Evolutionary conservation across 2,797 vertebrate species (phyloP), one percentile per base, ranked within the genome.

Genomic region (Ataeniobius toweri): DNA sequence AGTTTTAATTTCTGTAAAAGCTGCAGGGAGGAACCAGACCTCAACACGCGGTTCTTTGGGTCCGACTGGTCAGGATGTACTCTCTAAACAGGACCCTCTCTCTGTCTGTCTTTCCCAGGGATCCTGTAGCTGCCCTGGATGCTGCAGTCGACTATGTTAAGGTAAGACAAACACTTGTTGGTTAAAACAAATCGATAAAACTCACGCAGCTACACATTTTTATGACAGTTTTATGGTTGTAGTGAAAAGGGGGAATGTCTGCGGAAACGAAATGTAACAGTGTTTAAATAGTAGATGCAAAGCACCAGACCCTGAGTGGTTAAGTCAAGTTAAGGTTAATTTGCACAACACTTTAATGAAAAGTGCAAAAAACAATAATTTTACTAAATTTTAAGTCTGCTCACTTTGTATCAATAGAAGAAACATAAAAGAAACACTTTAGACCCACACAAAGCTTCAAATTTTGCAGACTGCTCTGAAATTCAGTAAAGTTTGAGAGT

Each of bases 31-130:
- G 74, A 71, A 26, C 22, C 24, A 24, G 24, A 72, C 16, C 48
- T 26, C 74, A 44, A 18, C 55, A 12, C 1, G 59, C n/a, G 28
- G 48, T 76, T 39, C 56, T 59, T 61, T 46, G 53, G 76, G 74
- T 82, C 63, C 56, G 28, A 26, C 61, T 22, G 48, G 31, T 69
- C 39, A 53, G 76, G 87, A 94, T 94, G 94, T 93, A 89, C 80
- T 94, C 94, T 82, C 81, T 94, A 80, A 94, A 94, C 87, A 85
- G 93, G 88, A 90, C 92, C 51, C 16, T 94, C 82, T 93, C 94
- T 92, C 78, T 94, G 73, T 94, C 91, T 93, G 70, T 93, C 83
- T 94, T 94, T 85, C 93, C 92, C 92, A 94, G 94, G 86, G 94
- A 94, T 55, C 90, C 91, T 2, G 74, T 87, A 18, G 88, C 90